Evolutionary conservation across 2,888 invertebrate genomes (phyloP).

Genomic region (Nasonia oneida): DNA sequence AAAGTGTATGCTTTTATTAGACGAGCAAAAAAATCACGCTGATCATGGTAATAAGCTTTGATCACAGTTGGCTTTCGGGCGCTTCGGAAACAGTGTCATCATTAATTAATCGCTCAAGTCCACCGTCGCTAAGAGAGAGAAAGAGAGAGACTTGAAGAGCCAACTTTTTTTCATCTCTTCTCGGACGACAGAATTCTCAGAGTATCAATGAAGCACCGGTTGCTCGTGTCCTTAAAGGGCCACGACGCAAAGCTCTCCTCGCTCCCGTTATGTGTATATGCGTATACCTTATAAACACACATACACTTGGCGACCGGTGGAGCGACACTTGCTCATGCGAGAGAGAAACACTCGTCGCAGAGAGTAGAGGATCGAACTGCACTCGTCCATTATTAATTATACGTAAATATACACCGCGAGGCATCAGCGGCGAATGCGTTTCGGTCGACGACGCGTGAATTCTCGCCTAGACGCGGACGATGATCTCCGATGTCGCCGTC

Average conservation of each 20-base stretch:
- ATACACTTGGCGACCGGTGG: not conserved
- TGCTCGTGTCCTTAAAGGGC: conserved; percentile 15
- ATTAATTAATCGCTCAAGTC: not conserved
- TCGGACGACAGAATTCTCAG: not conserved
- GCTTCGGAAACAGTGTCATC: not conserved
- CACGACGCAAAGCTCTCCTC: not conserved
- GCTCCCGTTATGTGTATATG: not conserved
- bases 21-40: not conserved
- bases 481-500: conserved; percentile 17
- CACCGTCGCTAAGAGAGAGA: not conserved
- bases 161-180: not conserved
- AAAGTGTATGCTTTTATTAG: not conserved
- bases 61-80: not conserved
- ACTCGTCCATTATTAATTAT: conserved; percentile 12
- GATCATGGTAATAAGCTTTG: not conserved
- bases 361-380: not conserved
- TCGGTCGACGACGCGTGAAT: conserved; percentile 20
- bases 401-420: not conserved
- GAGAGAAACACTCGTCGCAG: not conserved
- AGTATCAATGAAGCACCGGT: conserved; percentile 15
- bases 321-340: conserved; percentile 37
- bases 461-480: not conserved
- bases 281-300: not conserved
- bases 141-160: not conserved
- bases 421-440: not conserved